These are phyloP conservation scores for Gallinago paraguaiae DNA, from an alignment of 2,113 vertebrate species.

Conservation along the genomic window DNA sequence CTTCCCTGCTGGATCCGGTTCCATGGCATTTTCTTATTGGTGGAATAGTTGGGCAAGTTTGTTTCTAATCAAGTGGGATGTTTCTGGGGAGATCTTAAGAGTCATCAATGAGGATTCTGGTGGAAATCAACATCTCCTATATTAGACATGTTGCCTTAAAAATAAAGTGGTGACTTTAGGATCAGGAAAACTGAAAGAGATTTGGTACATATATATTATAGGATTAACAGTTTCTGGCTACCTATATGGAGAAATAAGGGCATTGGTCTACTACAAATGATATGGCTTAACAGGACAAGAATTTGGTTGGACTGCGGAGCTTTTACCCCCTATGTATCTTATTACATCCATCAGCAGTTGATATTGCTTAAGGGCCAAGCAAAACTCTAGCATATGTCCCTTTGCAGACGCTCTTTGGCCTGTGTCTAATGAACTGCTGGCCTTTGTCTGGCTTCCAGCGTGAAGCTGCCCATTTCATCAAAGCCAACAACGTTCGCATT, in stretches of 20 bases:
- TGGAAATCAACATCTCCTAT: background rate
- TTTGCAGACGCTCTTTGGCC: conserved; percentile 14
- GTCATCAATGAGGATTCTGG: background rate
- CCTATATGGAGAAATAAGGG: background rate
- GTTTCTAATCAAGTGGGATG: background rate
- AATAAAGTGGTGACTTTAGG: background rate
- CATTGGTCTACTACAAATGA: background rate
- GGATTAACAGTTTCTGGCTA: background rate
- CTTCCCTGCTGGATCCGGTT: background rate
- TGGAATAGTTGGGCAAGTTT: background rate
- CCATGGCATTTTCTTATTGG: background rate
- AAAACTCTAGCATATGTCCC: background rate
- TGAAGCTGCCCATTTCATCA: background rate
- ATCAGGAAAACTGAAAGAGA: background rate
- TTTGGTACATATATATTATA: background rate
- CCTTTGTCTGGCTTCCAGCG: conserved; percentile 15
- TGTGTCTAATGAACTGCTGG: conserved; percentile 21
- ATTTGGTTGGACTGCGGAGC: background rate
- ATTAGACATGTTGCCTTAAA: background rate
- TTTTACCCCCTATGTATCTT: background rate
- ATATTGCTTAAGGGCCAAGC: background rate
- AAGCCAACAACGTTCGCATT: background rate
- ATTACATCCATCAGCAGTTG: background rate
- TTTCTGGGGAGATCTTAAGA: background rate
- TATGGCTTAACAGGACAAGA: background rate